A percentile compares a stretch with the other conserved stretches of the same genome.
Conservation (phyloP, 2,797 vertebrate species). For the Manis pentadactyla region DNA sequence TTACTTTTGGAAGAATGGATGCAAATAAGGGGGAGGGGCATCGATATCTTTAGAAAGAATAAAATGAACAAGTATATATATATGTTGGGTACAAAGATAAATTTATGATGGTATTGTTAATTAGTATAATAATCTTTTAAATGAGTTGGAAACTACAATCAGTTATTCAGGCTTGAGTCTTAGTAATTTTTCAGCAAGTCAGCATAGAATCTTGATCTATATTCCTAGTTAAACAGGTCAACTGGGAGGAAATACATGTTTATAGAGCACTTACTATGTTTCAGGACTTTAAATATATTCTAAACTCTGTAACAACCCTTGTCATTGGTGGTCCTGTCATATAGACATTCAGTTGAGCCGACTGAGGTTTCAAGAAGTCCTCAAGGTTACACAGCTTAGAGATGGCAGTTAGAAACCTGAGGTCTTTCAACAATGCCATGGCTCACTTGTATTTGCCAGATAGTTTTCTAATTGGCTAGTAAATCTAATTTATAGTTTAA, state of each 20-base stretch:
- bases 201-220: background rate
- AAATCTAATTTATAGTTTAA: background rate
- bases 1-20: background rate
- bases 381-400: background rate
- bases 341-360: background rate
- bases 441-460: background rate
- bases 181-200: background rate
- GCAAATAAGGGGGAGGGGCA: background rate
- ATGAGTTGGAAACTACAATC: background rate
- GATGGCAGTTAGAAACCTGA: background rate
- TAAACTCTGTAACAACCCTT: background rate
- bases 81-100: background rate
- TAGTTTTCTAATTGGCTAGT: constrained; percentile 30
- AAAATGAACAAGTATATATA: background rate
- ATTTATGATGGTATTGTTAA: background rate
- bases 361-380: background rate
- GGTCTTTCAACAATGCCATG: background rate
- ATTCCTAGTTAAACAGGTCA: background rate
- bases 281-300: constrained; percentile 25
- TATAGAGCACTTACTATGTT: background rate
- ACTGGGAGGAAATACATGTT: background rate
- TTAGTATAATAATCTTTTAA: background rate
- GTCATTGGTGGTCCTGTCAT: background rate
- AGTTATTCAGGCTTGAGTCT: background rate
- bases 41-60: background rate